phyloP scores from a whole-genome alignment of 2,797 vertebrate genomes.

The Malacoctenus gilli region DNA sequence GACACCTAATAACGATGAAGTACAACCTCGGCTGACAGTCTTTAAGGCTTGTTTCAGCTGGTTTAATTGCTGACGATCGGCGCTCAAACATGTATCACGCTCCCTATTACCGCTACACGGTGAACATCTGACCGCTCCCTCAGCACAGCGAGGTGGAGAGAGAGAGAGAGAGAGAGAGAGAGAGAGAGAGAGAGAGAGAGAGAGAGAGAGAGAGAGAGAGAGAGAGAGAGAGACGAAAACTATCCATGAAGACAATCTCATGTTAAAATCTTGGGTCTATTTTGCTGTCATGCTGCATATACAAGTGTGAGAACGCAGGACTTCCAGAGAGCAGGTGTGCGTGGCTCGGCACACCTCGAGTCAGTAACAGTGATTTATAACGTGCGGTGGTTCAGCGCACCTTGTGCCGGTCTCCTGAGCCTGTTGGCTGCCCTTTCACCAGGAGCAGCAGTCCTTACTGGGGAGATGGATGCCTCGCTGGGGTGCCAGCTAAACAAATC shows the following conservation, averaged over 20 bases:
- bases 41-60: conserved; percentile 5
- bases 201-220: too few relatives aligned
- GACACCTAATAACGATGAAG: too few relatives aligned
- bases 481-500: conserved; percentile 65
- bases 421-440: conserved; percentile 67
- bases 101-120: conserved; percentile 4
- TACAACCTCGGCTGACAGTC: conserved; percentile 25
- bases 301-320: conserved; percentile 27
- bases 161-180: too few relatives aligned
- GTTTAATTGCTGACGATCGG: conserved; percentile 7
- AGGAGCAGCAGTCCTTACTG: conserved; percentile 59
- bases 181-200: too few relatives aligned
- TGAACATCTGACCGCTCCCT: background rate
- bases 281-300: conserved; percentile 24
- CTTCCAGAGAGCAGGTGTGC: conserved; percentile 58
- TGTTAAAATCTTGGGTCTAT: conserved; percentile 11
- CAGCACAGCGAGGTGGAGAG: conserved; percentile 4
- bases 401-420: conserved; percentile 61
- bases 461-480: conserved; percentile 66
- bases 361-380: conserved; percentile 72
- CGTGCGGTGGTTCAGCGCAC: conserved; percentile 56
- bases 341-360: conserved; percentile 40
- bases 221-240: too few relatives aligned
- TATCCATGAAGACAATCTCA: conserved; percentile 13
- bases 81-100: background rate